Evolutionary conservation across 2,888 invertebrate genomes (phyloP), one percentile per base, ranked within the genome.

Genomic region (Scaptomyza cyrtandrae): DNA sequence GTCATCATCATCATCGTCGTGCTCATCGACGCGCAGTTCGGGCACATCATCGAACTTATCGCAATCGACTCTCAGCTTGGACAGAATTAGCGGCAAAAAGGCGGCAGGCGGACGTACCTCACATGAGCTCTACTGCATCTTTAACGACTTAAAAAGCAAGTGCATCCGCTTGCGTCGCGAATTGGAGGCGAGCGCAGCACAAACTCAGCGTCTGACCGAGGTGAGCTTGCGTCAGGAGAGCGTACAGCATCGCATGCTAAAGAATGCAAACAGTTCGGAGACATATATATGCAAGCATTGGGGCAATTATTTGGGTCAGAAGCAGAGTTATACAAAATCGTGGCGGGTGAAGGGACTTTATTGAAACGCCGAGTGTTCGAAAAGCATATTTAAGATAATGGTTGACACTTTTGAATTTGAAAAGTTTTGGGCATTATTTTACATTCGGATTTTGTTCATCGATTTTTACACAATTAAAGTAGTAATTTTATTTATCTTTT

Each of bases 131-230:
- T 60, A 71, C 24, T 64, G 46, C 6, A 67, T 72, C 6, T 82
- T 78, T 31, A 59, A 67, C 6, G 58, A 84, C 39, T 57, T 82
- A 6, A 67, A 58, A 7, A 84, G 68, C 13, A 87, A 84, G 50
- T 86, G 65, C 44, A 81, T 85, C 43, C 75, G 71, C 13, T 16
- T 82, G 13, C 75, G 85, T 9, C 65, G 85, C 3, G 85, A 75
- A 4, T 13, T 86, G 7, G 81, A 82, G 55, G 62, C 61, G 1
- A 52, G 63, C 0, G 1, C 56, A 6, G 60, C 61, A 11, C 72
- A 81, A 14, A 55, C 57, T n/a, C 78, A 81, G 19, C 81, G 68
- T 4, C 27, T 87, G 0, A 52, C 44, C 0, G 64, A 70, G 3
- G 48, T 16, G 24, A 56, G 69, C 0, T 33, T 63, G 31, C 65